Evolutionary conservation across 2,888 invertebrate genomes (phyloP).

Genomic region (Drosophila anomalipes): DNA sequence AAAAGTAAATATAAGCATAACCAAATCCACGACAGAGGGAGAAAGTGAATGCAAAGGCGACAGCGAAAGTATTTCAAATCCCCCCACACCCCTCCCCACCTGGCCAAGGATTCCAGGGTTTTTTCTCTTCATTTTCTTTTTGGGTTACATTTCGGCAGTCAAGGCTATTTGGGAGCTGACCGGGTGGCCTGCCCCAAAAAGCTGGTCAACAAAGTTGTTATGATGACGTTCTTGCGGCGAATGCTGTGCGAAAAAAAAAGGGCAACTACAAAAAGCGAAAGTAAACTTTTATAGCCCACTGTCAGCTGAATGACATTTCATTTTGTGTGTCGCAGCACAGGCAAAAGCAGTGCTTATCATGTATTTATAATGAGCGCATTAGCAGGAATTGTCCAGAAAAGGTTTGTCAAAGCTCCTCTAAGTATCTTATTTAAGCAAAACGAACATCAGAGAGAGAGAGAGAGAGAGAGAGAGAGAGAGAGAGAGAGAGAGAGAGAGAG

Average conservation of each 20-base stretch:
- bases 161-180: conserved; percentile 21
- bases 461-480: neutral
- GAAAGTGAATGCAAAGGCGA: conserved; percentile 9
- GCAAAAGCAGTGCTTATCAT: conserved; percentile 46
- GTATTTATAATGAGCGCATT: conserved; percentile 73
- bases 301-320: conserved; percentile 48
- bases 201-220: conserved; percentile 70
- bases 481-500: neutral
- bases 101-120: conserved; percentile 62
- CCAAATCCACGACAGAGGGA: conserved; percentile 3
- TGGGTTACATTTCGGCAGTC: conserved; percentile 38
- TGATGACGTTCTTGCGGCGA: conserved; percentile 65
- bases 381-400: conserved; percentile 46
- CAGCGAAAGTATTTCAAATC: conserved; percentile 40
- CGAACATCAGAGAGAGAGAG: neutral
- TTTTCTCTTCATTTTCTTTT: conserved; percentile 19
- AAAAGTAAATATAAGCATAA: neutral
- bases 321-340: conserved; percentile 35
- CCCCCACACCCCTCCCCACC: conserved; percentile 7
- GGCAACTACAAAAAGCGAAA: conserved; percentile 14
- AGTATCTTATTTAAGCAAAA: conserved; percentile 44
- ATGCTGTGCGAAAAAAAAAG: neutral
- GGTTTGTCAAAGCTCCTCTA: conserved; percentile 38
- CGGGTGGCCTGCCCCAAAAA: conserved; percentile 19
- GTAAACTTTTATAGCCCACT: conserved; percentile 35